Percentiles rank a stretch among this genome's conserved stretches.
phyloP scores from a whole-genome alignment of 2,797 vertebrate species.

The Margarornis squamiger region DNA sequence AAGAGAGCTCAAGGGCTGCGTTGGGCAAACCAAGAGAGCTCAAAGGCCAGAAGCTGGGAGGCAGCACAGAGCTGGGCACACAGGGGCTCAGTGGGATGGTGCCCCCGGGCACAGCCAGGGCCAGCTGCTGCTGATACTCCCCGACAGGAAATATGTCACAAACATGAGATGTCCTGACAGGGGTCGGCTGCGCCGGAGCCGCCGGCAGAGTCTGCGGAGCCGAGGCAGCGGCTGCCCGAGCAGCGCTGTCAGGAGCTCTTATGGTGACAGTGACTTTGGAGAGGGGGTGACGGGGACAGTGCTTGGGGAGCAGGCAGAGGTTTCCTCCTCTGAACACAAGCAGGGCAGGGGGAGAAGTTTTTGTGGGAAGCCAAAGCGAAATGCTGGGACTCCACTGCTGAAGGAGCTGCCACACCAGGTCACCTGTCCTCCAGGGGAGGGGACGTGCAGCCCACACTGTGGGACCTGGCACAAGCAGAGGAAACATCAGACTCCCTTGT shows the following conservation, averaged over 20 bases:
- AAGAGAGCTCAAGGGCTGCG: neutral
- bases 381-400: neutral
- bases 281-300: neutral
- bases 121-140: neutral
- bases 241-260: constrained; percentile 13
- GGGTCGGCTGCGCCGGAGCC: neutral
- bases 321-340: neutral
- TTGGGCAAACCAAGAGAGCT: neutral
- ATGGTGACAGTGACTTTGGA: neutral
- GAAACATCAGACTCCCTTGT: neutral
- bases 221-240: neutral
- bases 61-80: rapidly evolving
- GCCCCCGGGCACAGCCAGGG: neutral
- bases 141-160: neutral
- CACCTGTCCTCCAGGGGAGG: rapidly evolving
- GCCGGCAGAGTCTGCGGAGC: neutral
- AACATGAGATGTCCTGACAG: neutral
- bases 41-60: rapidly evolving
- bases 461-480: neutral
- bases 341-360: neutral
- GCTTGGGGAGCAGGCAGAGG: rapidly evolving
- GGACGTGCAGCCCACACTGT: neutral
- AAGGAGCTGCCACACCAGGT: rapidly evolving
- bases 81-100: neutral
- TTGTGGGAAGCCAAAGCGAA: neutral